Evolutionary conservation across 2,113 vertebrate genomes (phyloP), one percentile per base, ranked within the genome.

Genomic region (Stegostoma tigrinum): DNA sequence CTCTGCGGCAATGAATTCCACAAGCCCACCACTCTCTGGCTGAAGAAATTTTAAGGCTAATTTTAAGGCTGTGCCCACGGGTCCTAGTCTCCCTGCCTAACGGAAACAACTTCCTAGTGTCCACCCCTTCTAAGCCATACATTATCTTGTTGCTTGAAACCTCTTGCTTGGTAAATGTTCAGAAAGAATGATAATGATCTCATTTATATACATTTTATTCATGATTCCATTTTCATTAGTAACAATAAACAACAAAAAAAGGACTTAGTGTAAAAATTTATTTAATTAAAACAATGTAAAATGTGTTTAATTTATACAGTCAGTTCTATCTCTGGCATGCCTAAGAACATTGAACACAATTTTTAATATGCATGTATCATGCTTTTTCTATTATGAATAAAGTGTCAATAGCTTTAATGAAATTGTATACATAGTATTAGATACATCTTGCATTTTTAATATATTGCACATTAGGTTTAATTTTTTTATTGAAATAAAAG

Each of bases 271-370:
- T 98, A 98, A 98, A 99, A 98, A 97, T 97, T 96, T 97, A 86
- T 98, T 98, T 98, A 99, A 98, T 99, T 95, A 72, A 95, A 98
- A 98, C 98, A 98, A 98, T 98, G 98, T 98, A 98, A 99, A 99
- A 98, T 97, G 96, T 97, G 97, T 97, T 98, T 24, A 97, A 97
- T 97, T 97, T 95, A 97, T 97, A 98, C 95, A 97, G 96, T 98
- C 97, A 98, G 97, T 97, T 96, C 97, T 98, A 97, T 97, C 97
- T 98, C 97, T 97, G 97, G 97, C 97, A 98, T 98, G 98, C 98
- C 98, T 97, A 98, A 95, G 97, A 97, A 98, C 97, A 97, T 96
- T 97, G 97, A 98, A 97, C 97, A 98, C 96, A 97, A 98, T 97
- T 96, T 70, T 97, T 97, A 96, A 97, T 97, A 97, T 97, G 97